phyloP scores from a whole-genome alignment of 2,888 invertebrate species.

The Lepidochitona cinerea region DNA sequence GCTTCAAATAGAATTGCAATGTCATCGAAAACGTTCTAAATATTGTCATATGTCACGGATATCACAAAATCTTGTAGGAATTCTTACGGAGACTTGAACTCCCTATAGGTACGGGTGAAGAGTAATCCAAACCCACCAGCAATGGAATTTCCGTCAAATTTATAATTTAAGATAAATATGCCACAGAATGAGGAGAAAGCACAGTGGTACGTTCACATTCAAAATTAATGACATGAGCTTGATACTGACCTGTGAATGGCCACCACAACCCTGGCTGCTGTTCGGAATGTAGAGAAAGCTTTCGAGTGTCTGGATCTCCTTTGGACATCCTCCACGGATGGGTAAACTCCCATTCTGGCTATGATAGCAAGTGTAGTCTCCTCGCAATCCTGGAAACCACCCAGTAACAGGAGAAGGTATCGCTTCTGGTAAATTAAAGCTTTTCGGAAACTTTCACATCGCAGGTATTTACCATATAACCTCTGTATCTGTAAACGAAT shows the following conservation, averaged over 20 bases:
- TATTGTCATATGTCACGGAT: too few species aligned
- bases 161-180: too few species aligned
- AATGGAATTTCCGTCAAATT: too few species aligned
- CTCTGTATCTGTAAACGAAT: slow-evolving; percentile 59
- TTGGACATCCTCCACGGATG: slow-evolving; percentile 34
- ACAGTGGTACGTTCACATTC: too few species aligned
- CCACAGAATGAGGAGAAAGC: too few species aligned
- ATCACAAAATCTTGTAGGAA: too few species aligned
- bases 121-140: too few species aligned
- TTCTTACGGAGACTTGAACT: too few species aligned
- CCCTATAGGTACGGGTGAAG: too few species aligned
- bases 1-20: too few species aligned
- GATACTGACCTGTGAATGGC: slow-evolving; percentile 55
- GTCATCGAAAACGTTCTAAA: too few species aligned
- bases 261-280: slow-evolving; percentile 56
- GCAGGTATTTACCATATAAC: slow-evolving; percentile 77
- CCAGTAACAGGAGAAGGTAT: slow-evolving; percentile 82
- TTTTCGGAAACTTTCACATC: slow-evolving; percentile 88
- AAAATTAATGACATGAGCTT: too few species aligned
- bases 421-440: slow-evolving; percentile 92
- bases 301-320: slow-evolving; percentile 26
- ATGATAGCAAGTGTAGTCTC: slow-evolving; percentile 72
- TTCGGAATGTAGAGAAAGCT: slow-evolving; percentile 52
- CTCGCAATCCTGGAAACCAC: slow-evolving; percentile 74
- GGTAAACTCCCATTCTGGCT: slow-evolving; percentile 69